Conservation (phyloP, 2,113 vertebrate species). For the Mionectes macconnelli region DNA sequence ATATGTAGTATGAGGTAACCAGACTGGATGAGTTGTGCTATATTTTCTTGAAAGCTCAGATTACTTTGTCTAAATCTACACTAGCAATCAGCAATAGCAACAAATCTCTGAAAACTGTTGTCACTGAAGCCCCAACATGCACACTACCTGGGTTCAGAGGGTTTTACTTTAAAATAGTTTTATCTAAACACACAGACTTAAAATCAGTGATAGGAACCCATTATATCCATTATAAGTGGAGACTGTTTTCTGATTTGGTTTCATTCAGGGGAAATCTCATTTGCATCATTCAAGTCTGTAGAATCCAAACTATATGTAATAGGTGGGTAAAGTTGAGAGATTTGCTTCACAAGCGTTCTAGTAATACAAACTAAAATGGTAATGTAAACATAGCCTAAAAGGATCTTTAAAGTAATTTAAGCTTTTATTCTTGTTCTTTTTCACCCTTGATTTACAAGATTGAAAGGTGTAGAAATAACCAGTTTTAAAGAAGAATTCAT, state of each 20-base stretch:
- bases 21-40: neutral
- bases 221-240: neutral
- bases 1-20: neutral
- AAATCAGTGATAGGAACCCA: neutral
- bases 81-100: neutral
- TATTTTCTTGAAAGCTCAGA: neutral
- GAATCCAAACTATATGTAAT: neutral
- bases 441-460: neutral
- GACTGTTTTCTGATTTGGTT: neutral
- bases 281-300: neutral
- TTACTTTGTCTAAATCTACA: neutral
- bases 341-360: neutral
- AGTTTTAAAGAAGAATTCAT: neutral
- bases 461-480: neutral
- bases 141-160: neutral
- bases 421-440: neutral
- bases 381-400: neutral
- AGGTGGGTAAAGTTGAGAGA: neutral
- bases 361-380: neutral
- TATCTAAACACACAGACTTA: neutral
- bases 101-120: neutral
- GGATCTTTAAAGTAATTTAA: neutral
- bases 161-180: neutral
- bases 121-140: neutral
- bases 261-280: neutral